These are phyloP conservation scores for Penaeus indicus DNA, from an alignment of 1,140 invertebrate genomes.

Conservation along the genomic window DNA sequence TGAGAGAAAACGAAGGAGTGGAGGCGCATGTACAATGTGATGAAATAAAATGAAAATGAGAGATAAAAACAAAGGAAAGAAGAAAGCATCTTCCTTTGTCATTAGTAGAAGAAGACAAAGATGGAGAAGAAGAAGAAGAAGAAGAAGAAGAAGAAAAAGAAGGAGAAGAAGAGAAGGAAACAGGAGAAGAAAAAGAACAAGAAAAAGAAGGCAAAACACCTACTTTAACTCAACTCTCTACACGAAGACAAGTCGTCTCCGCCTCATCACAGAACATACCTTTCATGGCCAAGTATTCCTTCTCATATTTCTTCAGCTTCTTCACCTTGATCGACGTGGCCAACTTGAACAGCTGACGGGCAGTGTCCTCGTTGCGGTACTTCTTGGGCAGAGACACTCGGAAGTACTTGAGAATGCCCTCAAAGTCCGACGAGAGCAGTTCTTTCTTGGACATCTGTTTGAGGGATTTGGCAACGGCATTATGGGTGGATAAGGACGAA, in stretches of 20 bases:
- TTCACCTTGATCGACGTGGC: conserved; percentile 94
- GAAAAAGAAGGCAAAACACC: no score
- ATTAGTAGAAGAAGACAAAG: no score
- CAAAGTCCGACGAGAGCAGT: conserved; percentile 95
- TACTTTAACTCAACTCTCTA: no score
- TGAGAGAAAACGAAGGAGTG: background rate
- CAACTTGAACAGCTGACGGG: conserved; percentile 88
- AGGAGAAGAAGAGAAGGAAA: no score
- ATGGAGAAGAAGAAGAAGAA: no score
- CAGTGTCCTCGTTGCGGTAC: conserved; percentile 90
- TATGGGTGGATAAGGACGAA: background rate
- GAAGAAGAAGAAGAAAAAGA: no score
- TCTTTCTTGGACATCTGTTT: conserved; percentile 87
- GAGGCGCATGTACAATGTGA: background rate
- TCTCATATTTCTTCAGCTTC: conserved; percentile 95
- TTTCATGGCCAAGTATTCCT: conserved; percentile 89
- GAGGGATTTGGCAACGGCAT: background rate
- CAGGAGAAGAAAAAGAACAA: no score
- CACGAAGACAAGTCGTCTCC: no score
- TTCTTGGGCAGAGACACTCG: conserved; percentile 96
- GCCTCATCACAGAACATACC: conserved; percentile 71
- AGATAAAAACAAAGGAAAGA: background rate
- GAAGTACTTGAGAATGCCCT: conserved; percentile 92
- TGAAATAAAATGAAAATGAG: background rate
- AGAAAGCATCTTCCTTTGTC: background rate